Conservation (phyloP, 2,797 vertebrate genomes). For the Sebastes aleutianus region DNA sequence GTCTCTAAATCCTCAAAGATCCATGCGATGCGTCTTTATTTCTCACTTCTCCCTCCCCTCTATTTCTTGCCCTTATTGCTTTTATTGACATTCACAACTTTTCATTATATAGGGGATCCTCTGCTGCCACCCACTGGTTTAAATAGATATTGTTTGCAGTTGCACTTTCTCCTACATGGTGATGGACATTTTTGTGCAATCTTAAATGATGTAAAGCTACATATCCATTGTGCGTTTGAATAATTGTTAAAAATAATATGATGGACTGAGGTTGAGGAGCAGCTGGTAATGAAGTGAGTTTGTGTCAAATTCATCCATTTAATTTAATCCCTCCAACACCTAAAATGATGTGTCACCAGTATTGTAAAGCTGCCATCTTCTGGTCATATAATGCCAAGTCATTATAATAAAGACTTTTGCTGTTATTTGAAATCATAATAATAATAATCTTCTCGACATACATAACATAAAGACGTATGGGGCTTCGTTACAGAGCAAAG, state of each 20-base stretch:
- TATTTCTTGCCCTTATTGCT: background rate
- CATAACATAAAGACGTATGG: background rate
- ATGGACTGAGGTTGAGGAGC: background rate
- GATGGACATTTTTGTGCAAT: background rate
- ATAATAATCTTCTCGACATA: background rate
- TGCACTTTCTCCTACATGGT: background rate
- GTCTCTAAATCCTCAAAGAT: background rate
- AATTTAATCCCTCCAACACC: background rate
- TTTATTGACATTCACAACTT: background rate
- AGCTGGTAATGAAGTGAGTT: background rate
- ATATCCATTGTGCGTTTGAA: too few relatives aligned
- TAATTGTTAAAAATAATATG: too few relatives aligned
- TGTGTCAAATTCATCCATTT: background rate
- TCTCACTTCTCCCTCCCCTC: background rate
- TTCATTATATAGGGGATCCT: background rate
- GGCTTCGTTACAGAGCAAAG: too few relatives aligned
- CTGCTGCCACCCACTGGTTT: conserved; percentile 61
- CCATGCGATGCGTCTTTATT: background rate
- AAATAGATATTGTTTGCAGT: background rate
- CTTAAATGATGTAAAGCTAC: too few relatives aligned
- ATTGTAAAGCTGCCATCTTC: background rate
- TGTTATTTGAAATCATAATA: background rate
- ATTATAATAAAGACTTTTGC: background rate
- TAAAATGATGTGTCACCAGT: background rate
- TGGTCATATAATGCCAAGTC: background rate